A percentile compares a stretch with the other conserved stretches of the same genome.
These are phyloP conservation scores for Microctenopoma steveboyesi DNA, from an alignment of 2,797 vertebrate species.

Conservation along the genomic window DNA sequence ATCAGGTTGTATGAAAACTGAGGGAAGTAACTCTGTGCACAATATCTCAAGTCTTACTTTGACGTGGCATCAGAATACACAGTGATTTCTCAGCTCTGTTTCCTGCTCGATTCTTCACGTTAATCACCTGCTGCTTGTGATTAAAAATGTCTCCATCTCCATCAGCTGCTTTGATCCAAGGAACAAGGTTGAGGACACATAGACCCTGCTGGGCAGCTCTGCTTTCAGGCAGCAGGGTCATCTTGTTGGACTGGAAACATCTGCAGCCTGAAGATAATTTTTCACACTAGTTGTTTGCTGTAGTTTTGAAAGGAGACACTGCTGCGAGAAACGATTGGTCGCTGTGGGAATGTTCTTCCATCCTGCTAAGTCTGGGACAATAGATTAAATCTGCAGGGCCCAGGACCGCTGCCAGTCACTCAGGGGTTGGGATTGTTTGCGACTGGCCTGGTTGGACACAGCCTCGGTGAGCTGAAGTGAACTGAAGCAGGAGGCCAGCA, in stretches of 20 bases:
- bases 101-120: too few species aligned
- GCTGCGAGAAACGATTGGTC: neutral
- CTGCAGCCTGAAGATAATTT: neutral
- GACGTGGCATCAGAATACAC: too few species aligned
- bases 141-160: too few species aligned
- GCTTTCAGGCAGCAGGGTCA: too few species aligned
- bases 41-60: too few species aligned
- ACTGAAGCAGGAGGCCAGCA: slow-evolving; percentile 35
- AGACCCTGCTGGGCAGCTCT: slow-evolving; percentile 2
- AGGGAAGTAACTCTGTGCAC: too few species aligned
- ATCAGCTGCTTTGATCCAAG: too few species aligned
- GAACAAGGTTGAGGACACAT: too few species aligned
- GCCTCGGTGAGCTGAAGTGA: slow-evolving; percentile 35
- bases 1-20: too few species aligned
- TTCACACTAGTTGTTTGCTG: neutral
- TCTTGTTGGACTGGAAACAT: neutral
- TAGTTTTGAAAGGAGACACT: neutral
- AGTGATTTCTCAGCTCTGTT: too few species aligned
- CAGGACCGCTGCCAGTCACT: slow-evolving; percentile 44
- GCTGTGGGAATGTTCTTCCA: neutral
- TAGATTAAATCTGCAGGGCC: slow-evolving; percentile 26
- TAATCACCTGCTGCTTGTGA: too few species aligned
- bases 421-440: slow-evolving; percentile 21
- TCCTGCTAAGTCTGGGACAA: neutral
- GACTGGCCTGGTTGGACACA: slow-evolving; percentile 38